Percentiles rank a stretch among this genome's conserved stretches.
Conservation (phyloP, 2,888 invertebrate genomes). For the Pandemis corylana region DNA sequence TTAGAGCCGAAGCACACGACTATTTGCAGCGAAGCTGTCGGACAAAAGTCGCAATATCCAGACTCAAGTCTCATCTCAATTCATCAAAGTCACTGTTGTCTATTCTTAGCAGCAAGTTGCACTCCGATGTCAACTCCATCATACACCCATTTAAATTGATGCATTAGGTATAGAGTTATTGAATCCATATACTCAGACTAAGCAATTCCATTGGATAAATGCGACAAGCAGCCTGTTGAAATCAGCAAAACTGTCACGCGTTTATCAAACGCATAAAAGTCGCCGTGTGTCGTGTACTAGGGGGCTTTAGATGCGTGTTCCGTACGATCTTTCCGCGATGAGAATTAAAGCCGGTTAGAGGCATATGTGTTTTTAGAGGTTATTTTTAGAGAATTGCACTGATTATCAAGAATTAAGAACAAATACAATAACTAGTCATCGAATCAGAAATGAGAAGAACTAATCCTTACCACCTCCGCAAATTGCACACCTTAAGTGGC, state of each 20-base stretch:
- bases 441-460: too few relatives aligned
- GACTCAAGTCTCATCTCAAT: background rate
- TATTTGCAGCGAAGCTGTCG: background rate
- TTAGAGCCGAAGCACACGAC: background rate
- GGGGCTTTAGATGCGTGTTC: too few relatives aligned
- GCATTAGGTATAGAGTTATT: background rate
- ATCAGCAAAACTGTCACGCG: background rate
- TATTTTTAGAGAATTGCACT: too few relatives aligned
- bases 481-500: too few relatives aligned
- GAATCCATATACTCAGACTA: background rate
- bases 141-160: background rate
- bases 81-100: background rate
- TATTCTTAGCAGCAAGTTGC: background rate
- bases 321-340: too few relatives aligned
- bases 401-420: too few relatives aligned
- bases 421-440: too few relatives aligned
- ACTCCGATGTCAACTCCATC: too few relatives aligned
- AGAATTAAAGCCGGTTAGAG: too few relatives aligned
- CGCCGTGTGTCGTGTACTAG: too few relatives aligned
- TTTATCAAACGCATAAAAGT: background rate
- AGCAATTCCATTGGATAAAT: background rate
- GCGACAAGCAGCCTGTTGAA: background rate
- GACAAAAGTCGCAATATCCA: background rate
- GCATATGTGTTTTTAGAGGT: too few relatives aligned
- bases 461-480: too few relatives aligned